phyloP scores from a whole-genome alignment of 37 sponge, comb jelly and placozoan genomes.

The Aplysina aerophoba region DNA sequence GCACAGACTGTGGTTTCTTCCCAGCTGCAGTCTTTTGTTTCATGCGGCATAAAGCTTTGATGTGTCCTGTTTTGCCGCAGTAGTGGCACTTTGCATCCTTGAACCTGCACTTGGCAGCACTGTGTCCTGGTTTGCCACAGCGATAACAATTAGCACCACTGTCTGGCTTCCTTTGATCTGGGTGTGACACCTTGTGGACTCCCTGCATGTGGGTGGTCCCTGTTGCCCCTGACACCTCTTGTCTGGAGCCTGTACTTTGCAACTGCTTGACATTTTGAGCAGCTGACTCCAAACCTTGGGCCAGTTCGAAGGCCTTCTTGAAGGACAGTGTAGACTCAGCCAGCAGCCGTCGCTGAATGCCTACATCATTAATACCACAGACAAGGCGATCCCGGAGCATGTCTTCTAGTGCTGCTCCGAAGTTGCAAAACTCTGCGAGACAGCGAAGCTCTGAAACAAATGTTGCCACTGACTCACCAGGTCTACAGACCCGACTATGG shows the following conservation, averaged over 20 bases:
- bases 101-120: background rate
- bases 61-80: background rate
- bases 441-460: constrained; percentile 29
- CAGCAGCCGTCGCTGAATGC: constrained; percentile 33
- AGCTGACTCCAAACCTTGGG: constrained; percentile 17
- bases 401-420: constrained; percentile 34
- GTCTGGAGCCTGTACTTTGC: background rate
- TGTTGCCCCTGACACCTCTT: background rate
- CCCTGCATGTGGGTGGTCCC: background rate
- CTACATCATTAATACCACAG: constrained; percentile 26
- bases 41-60: background rate
- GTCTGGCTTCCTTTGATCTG: background rate
- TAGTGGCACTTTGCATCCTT: background rate
- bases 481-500: background rate
- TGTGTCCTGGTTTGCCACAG: background rate
- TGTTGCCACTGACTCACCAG: constrained; percentile 12
- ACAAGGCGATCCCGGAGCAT: constrained; percentile 43
- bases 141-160: background rate
- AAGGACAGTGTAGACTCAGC: constrained; percentile 32
- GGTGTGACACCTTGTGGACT: background rate
- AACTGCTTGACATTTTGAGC: constrained; percentile 5
- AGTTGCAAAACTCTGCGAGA: constrained; percentile 30
- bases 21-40: too few species aligned
- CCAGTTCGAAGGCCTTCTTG: constrained; percentile 29
- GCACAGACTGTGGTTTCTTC: too few species aligned